Evolutionary conservation across 2,888 invertebrate genomes (phyloP), one percentile per base, ranked within the genome.

Genomic region (Chromoteleia sp.): DNA sequence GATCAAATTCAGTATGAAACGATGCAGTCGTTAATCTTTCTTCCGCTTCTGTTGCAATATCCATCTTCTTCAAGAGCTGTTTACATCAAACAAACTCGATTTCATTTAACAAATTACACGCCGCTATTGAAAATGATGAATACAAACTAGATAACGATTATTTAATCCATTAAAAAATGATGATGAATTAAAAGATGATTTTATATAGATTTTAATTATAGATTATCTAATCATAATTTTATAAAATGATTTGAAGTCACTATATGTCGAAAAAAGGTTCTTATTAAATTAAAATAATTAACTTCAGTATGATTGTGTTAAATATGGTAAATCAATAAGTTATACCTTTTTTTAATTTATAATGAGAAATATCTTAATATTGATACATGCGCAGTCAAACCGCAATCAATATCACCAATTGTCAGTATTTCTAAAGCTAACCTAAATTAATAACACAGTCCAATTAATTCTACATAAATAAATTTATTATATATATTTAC

Each of bases 11-110:
- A 54, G 61, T 45, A 61, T 61, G 14, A 61, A 54, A 36, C 54
- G 67, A 39, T 45, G 39, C 50, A 70, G 77, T 70, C 70, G 70
- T 77, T 77, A 77, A 77, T 70, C 70, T 77, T 77, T 14, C 36
- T 56, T 54, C 12, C 39, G 75, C 48, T 74, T 61, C 8, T 59
- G 50, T 63, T 39, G 61, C 70, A 63, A 56, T 61, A 70, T 77
- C 70, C 56, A 77, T 77, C 70, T 77, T 77, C 63, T 63, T 77
- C 70, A 70, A 70, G 67, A 70, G 36, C 30, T 29, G 63, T 54
- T 77, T 63, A 63, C 63, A 68, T 63, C 58, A 56, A 70, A 54
- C 52, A 39, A 68, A 77, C 52, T 61, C 41, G 56, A 63, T 70
- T 77, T 77, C 52, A 54, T 68, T 61, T 54, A 76, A 76, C 68